Conservation (phyloP, 35 echinoderm and acorn worm genomes). For the Ophioderma brevispina region DNA sequence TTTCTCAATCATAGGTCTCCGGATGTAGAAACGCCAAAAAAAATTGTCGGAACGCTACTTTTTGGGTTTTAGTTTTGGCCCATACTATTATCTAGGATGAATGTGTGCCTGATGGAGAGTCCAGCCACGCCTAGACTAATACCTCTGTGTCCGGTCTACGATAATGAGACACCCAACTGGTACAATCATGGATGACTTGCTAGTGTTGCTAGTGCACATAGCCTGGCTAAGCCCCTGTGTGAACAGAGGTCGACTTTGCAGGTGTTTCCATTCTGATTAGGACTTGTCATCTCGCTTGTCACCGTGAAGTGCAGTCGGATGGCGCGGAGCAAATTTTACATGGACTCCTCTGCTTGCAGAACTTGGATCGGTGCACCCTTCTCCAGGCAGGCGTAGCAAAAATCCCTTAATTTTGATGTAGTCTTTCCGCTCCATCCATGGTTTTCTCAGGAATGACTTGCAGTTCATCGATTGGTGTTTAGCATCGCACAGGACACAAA, state of each 20-base stretch:
- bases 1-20: too few relatives aligned
- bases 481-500: constrained; percentile 33
- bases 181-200: constrained; percentile 60
- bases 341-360: constrained; percentile 31
- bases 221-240: constrained; percentile 2
- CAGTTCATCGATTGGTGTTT: constrained; percentile 45
- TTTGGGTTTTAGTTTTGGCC: too few relatives aligned
- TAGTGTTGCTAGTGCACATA: constrained; percentile 12
- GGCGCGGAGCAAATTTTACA: constrained; percentile 37
- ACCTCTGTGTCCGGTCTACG: constrained; percentile 30
- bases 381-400: constrained; percentile 72
- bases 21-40: too few relatives aligned
- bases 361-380: constrained; percentile 50
- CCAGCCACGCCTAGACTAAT: constrained; percentile 61
- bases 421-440: constrained; percentile 37
- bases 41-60: too few relatives aligned
- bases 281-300: neutral
- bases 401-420: constrained; percentile 14
- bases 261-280: neutral
- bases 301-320: constrained; percentile 66
- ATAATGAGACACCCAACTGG: constrained; percentile 59
- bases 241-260: neutral
- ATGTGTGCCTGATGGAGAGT: constrained; percentile 75
- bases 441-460: constrained; percentile 13
- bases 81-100: constrained; percentile 49